Conservation (phyloP, 2,888 invertebrate species). For the Diarsia brunnea region DNA sequence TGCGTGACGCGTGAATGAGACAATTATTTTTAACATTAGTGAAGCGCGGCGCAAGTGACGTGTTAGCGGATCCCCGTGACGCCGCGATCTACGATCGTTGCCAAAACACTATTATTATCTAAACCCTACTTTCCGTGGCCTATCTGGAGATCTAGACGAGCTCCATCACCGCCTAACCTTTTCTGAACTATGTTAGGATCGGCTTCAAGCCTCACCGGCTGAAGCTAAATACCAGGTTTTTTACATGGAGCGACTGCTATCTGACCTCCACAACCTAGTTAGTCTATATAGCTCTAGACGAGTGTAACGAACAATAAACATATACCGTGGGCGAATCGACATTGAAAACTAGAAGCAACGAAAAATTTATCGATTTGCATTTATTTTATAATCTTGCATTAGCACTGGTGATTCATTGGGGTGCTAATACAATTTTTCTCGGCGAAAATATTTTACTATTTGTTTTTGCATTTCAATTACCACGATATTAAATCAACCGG, state of each 20-base stretch:
- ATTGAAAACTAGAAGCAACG: slow-evolving; percentile 23
- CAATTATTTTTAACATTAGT: slow-evolving; percentile 89
- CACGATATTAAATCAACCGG: slow-evolving; percentile 53
- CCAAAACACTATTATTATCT: slow-evolving; percentile 82
- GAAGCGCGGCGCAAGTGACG: slow-evolving; percentile 76
- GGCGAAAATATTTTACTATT: slow-evolving; percentile 30
- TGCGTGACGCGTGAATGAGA: slow-evolving; percentile 86
- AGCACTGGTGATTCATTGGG: slow-evolving; percentile 46
- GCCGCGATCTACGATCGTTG: slow-evolving; percentile 72
- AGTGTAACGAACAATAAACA: slow-evolving; percentile 41
- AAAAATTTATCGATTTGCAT: slow-evolving; percentile 17
- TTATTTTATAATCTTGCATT: slow-evolving; percentile 49
- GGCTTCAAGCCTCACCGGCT: neutral
- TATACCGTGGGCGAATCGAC: slow-evolving; percentile 32
- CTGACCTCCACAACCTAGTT: neutral
- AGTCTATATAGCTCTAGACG: slow-evolving; percentile 35
- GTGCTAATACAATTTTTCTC: slow-evolving; percentile 27
- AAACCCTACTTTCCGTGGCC: slow-evolving; percentile 62
- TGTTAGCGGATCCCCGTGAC: slow-evolving; percentile 66
- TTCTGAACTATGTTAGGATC: neutral
- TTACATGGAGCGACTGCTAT: slow-evolving; percentile 1
- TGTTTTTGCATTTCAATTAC: slow-evolving; percentile 60
- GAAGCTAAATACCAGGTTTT: neutral
- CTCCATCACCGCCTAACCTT: neutral
- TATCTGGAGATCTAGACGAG: slow-evolving; percentile 48